Evolutionary conservation across 2,113 vertebrate species (phyloP), one percentile per base, ranked within the genome.

Genomic region (Pyxicephalus adspersus): DNA sequence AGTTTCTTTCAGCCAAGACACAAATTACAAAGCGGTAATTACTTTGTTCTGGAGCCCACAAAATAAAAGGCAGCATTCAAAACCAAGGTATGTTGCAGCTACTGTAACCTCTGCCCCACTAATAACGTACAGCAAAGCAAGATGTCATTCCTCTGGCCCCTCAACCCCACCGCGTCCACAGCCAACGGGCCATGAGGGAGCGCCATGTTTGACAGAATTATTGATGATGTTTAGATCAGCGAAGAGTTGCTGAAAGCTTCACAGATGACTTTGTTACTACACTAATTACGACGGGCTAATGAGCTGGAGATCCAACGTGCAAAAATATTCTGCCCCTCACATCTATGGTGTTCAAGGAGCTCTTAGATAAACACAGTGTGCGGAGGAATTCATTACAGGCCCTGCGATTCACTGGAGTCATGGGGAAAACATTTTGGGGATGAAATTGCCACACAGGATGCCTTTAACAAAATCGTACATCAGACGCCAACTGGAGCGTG

Each of bases 141-240:
- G 28, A 60, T 74, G 70, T 74, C 71, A 74, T 60, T 74, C 18
- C 55, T 74, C 54, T 73, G n/a, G 8, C 31, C 55, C 38, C 71
- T 55, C 68, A 55, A 72, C 68, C 68, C 29, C 51, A 34, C n/a
- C 23, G 23, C 71, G 34, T 29, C 38, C 6, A 74, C 38, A 60
- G 71, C 8, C 28, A 6, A 19, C 23, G 18, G 13, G 71, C 55
- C 71, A 74, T 38, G 26, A 74, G 71, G 71, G 71, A 74, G 54
- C 31, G 28, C 31, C 54, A 19, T 74, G 55, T 74, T 31, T 74
- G 71, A 74, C 71, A 74, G 71, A 74, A 60, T 74, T 74, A 74
- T 74, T 74, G 71, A 74, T 74, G 71, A 38, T 74, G 54, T 74
- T 74, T 74, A 74, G 58, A 74, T 74, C 71, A 74, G 71, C 54